Evolutionary conservation across 2,113 vertebrate species (phyloP).

Genomic region (Hemiprocne comata): DNA sequence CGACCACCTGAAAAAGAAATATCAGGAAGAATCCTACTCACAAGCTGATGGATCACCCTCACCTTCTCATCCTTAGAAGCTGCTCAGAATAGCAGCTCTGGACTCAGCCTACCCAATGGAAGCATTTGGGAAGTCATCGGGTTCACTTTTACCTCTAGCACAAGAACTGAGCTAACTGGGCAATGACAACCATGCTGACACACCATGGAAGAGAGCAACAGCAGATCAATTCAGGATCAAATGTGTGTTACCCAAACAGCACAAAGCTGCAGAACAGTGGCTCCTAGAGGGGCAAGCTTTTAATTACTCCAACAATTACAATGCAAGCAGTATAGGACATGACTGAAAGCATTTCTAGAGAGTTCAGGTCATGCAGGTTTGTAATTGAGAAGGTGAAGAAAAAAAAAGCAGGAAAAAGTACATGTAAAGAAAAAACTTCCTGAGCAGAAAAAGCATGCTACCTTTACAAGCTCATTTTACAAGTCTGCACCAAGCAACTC

Average conservation of each 20-base stretch:
- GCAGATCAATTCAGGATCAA: not conserved
- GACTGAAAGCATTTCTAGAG: not conserved
- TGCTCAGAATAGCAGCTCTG: not conserved
- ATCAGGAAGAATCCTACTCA: not conserved
- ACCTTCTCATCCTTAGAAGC: not conserved
- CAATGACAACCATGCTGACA: not conserved
- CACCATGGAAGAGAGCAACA: not conserved
- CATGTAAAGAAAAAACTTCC: not conserved
- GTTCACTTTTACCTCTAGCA: not conserved
- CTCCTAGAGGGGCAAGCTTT: not conserved
- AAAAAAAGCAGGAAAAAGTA: not conserved
- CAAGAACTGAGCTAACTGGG: not conserved
- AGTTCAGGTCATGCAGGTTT: not conserved
- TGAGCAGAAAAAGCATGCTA: not conserved
- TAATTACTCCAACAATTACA: not conserved
- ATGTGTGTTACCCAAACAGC: not conserved
- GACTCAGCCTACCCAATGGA: not conserved
- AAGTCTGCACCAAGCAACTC: not conserved
- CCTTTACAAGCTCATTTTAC: not conserved
- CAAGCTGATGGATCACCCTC: not conserved
- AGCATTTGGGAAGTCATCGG: not conserved
- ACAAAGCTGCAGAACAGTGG: not conserved
- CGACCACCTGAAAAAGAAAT: constrained; percentile 35
- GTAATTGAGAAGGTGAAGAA: not conserved
- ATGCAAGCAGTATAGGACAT: not conserved